These are phyloP conservation scores for Venustaconcha ellipsiformis DNA, from an alignment of 1,140 invertebrate genomes.

Conservation along the genomic window DNA sequence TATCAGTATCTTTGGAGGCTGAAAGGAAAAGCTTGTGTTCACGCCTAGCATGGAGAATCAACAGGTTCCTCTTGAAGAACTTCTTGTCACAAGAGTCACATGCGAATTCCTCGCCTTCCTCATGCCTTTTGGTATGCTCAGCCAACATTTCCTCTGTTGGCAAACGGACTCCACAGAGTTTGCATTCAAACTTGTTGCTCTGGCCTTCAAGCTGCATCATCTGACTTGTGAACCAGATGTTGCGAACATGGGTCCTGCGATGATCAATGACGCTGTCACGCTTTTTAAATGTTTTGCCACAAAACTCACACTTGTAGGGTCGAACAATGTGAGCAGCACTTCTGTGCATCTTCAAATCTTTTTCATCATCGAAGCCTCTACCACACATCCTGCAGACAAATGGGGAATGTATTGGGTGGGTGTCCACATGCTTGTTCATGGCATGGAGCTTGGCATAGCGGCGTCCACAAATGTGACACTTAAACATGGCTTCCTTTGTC, in stretches of 20 bases:
- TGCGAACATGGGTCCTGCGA: conserved; percentile 22
- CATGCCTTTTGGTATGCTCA: conserved; percentile 25
- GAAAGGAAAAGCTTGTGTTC: conserved; percentile 24
- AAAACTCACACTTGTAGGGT: conserved; percentile 31
- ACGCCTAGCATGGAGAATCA: conserved; percentile 12
- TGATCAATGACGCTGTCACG: conserved; percentile 26
- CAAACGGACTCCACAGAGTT: conserved; percentile 19
- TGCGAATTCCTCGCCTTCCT: conserved; percentile 18
- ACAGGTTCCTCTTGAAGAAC: conserved; percentile 21
- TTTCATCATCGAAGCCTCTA: conserved; percentile 22
- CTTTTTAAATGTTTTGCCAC: conserved; percentile 32
- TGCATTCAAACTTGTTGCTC: conserved; percentile 17
- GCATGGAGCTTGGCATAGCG: conserved; percentile 21
- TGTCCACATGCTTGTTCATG: conserved; percentile 30
- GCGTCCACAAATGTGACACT: conserved; percentile 29
- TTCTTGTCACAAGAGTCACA: conserved; percentile 27
- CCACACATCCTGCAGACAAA: conserved; percentile 32
- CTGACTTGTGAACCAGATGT: conserved; percentile 2
- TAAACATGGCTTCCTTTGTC: conserved; percentile 27
- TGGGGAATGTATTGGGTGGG: conserved; percentile 29
- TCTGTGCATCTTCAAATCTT: conserved; percentile 26
- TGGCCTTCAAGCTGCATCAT: conserved; percentile 1
- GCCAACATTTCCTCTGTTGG: conserved; percentile 13
- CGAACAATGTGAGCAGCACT: conserved; percentile 28
- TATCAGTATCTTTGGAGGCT: neutral